Percentiles rank a stretch among this genome's conserved stretches.
Evolutionary conservation across 1,140 invertebrate species (phyloP).

Genomic region (Heterodera schachtii): DNA sequence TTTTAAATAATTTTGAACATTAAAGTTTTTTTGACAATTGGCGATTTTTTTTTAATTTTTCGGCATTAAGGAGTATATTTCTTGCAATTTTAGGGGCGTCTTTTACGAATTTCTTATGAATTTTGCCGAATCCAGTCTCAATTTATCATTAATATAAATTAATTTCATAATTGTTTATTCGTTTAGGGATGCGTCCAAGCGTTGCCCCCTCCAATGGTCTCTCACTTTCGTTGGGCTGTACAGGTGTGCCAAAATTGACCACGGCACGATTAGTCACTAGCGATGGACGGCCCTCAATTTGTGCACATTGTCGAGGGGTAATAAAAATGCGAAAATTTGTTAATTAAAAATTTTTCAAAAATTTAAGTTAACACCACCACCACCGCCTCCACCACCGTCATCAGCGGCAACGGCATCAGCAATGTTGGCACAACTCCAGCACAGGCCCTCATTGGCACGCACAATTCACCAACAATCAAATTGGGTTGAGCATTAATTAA

Average conservation of each 20-base stretch:
- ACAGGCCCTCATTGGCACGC: neutral
- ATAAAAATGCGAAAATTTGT: neutral
- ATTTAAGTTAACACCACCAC: neutral
- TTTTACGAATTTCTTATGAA: no score
- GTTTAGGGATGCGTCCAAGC: neutral
- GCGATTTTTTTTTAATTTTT: neutral
- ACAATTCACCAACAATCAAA: neutral
- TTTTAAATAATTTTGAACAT: neutral
- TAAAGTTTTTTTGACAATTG: slow-evolving; percentile 17
- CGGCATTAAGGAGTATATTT: no score
- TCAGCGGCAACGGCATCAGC: slow-evolving; percentile 3
- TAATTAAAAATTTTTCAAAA: neutral
- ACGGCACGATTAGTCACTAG: neutral
- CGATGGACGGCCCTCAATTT: neutral
- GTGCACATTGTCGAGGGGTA: neutral
- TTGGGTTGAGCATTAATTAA: neutral
- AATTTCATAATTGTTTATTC: neutral
- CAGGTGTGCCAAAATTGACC: neutral
- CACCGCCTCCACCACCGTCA: neutral
- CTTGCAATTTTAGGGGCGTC: no score
- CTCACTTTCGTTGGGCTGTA: neutral
- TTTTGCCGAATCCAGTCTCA: no score
- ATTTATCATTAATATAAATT: slow-evolving; percentile 22
- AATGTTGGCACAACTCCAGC: neutral
- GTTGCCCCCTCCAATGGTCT: neutral